Evolutionary conservation across 2,797 vertebrate genomes (phyloP).

Genomic region (Synanceia verrucosa): DNA sequence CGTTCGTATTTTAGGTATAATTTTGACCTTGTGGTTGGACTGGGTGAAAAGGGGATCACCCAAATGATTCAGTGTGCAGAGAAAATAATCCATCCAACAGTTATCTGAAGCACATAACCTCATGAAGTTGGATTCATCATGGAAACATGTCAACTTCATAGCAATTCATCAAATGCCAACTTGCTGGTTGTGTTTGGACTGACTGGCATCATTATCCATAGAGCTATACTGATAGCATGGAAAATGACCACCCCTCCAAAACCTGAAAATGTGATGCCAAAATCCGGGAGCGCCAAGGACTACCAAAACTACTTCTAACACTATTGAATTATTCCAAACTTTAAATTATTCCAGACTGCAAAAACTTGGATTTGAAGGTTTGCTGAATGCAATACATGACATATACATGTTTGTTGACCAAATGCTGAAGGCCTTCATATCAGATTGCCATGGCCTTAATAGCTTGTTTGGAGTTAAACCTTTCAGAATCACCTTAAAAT

Average conservation of each 20-base stretch:
- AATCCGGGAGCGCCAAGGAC: not conserved
- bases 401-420: not conserved
- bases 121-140: not conserved
- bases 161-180: not conserved
- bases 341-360: conserved; percentile 1
- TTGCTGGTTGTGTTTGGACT: not conserved
- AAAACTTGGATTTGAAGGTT: conserved; percentile 15
- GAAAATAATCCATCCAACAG: not conserved
- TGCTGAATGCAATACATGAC: not conserved
- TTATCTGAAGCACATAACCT: not conserved
- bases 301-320: not conserved
- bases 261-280: not conserved
- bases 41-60: not conserved
- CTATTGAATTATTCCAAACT: not conserved
- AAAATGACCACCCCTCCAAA: not conserved
- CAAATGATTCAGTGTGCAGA: not conserved
- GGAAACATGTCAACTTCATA: not conserved
- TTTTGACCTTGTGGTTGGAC: too few species aligned
- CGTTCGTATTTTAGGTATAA: not conserved
- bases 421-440: conserved; percentile 13
- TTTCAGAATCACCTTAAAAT: conserved; percentile 8
- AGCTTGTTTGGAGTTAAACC: conserved; percentile 18
- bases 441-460: conserved; percentile 22
- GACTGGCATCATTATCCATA: not conserved
- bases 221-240: not conserved